These are phyloP conservation scores for Gerris buenoi DNA, from an alignment of 1,140 invertebrate species.

Conservation along the genomic window DNA sequence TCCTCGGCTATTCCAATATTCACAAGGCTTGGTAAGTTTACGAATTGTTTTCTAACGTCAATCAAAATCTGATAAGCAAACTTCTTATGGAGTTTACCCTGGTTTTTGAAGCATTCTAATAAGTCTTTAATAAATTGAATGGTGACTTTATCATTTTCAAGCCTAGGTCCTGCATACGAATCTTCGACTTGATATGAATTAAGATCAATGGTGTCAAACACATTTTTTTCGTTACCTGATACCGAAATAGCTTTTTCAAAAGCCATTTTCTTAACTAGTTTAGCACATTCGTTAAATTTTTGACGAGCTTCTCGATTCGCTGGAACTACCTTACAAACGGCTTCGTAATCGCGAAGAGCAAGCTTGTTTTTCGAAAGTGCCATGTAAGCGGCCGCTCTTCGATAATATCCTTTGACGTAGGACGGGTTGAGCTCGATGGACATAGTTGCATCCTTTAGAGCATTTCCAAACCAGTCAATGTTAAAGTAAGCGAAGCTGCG, in stretches of 20 bases:
- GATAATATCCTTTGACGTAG: conserved; percentile 90
- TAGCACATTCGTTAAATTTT: conserved; percentile 87
- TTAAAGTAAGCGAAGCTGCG: conserved; percentile 87
- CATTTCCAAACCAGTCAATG: conserved; percentile 85
- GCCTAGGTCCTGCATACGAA: conserved; percentile 78
- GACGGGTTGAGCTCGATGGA: conserved; percentile 76
- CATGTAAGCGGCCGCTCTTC: conserved; percentile 91
- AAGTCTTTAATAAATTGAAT: conserved; percentile 68
- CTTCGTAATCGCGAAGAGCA: conserved; percentile 91
- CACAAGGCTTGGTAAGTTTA: conserved; percentile 70
- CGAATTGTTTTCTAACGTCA: conserved; percentile 74
- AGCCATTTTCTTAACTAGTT: conserved; percentile 84
- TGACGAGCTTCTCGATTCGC: conserved; percentile 84
- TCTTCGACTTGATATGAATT: conserved; percentile 88
- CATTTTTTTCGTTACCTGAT: conserved; percentile 70
- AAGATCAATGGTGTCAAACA: conserved; percentile 74
- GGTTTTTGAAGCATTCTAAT: conserved; percentile 76
- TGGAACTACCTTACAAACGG: conserved; percentile 74
- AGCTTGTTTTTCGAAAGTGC: conserved; percentile 92
- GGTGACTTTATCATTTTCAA: conserved; percentile 81
- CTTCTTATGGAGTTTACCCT: conserved; percentile 88
- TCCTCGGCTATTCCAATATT: conserved; percentile 75
- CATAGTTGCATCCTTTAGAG: conserved; percentile 76
- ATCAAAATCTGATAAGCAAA: conserved; percentile 96
- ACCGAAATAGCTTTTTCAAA: conserved; percentile 96